Percentiles rank a stretch among this genome's conserved stretches.
Evolutionary conservation across 1,140 invertebrate genomes (phyloP).

Genomic region (Octopus sinensis): DNA sequence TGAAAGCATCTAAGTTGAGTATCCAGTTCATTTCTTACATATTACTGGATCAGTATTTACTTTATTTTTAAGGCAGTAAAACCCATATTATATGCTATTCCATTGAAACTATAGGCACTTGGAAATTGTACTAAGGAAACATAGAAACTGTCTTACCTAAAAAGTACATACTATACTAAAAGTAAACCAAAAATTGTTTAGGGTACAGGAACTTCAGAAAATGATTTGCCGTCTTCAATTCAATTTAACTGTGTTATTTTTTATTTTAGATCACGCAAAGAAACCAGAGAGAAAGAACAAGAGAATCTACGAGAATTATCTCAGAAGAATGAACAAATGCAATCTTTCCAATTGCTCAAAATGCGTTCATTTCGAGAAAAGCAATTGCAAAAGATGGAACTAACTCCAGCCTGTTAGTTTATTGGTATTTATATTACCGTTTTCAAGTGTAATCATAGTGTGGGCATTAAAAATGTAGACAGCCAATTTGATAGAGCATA

Average conservation of each 20-base stretch:
- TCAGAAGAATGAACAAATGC: conserved; percentile 35
- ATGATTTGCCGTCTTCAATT: too few species aligned
- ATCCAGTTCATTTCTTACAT: background rate
- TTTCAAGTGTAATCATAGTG: too few species aligned
- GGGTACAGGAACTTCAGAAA: too few species aligned
- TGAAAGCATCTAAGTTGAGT: background rate
- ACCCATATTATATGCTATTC: background rate
- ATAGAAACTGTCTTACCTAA: too few species aligned
- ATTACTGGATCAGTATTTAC: background rate
- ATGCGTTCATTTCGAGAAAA: conserved; percentile 50
- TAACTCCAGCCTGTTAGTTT: conserved; percentile 49
- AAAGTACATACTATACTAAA: too few species aligned
- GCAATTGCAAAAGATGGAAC: conserved; percentile 49
- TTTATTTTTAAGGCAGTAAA: conserved; percentile 3
- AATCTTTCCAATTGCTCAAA: conserved; percentile 40
- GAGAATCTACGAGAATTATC: conserved; percentile 31
- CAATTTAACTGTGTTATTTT: too few species aligned
- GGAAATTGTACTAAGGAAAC: too few species aligned
- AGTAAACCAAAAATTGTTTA: too few species aligned
- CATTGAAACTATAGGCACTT: background rate
- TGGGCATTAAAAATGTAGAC: too few species aligned
- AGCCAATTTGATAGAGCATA: too few species aligned
- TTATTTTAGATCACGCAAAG: background rate
- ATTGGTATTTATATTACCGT: too few species aligned
- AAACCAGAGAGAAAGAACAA: conserved; percentile 32